Evolutionary conservation across 2,888 invertebrate species (phyloP), one percentile per base, ranked within the genome.

Genomic region (Heliconius cydno): DNA sequence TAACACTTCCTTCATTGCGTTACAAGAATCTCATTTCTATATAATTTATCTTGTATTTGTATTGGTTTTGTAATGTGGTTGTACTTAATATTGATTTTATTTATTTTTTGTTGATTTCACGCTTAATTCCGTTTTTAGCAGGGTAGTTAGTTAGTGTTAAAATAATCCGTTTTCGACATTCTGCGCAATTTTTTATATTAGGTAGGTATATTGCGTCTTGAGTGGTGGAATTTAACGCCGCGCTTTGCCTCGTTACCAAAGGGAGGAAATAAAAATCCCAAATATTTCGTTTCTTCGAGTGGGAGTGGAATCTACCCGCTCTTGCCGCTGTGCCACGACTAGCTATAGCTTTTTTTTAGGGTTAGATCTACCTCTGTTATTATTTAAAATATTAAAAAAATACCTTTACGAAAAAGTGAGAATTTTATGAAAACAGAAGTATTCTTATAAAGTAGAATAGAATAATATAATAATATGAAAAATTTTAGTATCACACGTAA

Each of bases 1-100:
- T 30, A 41, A 63, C 46, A 74, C 68, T 75, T 79, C 79, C 75
- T 75, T 60, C 60, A 75, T 79, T 75, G 67, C 78, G 25, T 60
- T 60, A n/a, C 60, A 12, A 25, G 73, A 57, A 73, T 67, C 52
- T 52, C 65, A 66, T 72, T 78, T 73, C 72, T 66, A 72, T 72
- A 57, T 67, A 57, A 52, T 57, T 78, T 66, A 78, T 73, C 73
- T 78, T 28, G 34, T 66, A 57, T 78, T 38, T n/a, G 22, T 68
- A 75, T 65, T 46, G 22, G 22, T 30, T 28, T 46, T 65, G 25
- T 66, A 65, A 22, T 41, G n/a, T n/a, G n/a, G n/a, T n/a, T n/a
- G n/a, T n/a, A 4, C 6, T 25, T n/a, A 41, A 19, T 34, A 38
- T 25, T 63, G 12, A 3, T n/a, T 63, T n/a, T 1, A 1, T 60